phyloP scores from a whole-genome alignment of 1,140 invertebrate genomes.

The Agrypnia vestita region DNA sequence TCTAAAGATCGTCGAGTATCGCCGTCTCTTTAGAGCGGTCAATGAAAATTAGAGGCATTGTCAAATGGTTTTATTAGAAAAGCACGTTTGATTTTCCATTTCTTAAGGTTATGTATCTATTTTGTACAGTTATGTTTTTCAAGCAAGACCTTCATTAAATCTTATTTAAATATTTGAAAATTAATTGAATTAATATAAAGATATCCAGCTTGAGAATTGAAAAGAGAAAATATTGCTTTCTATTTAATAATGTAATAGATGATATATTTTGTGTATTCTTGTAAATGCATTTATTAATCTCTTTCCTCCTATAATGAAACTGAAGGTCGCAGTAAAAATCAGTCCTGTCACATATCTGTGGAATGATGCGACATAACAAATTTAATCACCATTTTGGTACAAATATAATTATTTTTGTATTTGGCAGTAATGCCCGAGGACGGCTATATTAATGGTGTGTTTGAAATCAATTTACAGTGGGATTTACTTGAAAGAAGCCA shows the following conservation, averaged over 20 bases:
- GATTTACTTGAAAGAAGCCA: slow-evolving; percentile 61
- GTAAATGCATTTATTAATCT: too few species aligned
- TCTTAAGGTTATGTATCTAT: neutral
- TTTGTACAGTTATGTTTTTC: slow-evolving; percentile 18
- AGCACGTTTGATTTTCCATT: too few species aligned
- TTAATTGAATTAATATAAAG: too few species aligned
- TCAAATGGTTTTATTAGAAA: too few species aligned
- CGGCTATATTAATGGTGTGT: slow-evolving; percentile 40
- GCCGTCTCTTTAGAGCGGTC: too few species aligned
- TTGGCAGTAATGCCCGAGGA: slow-evolving; percentile 28
- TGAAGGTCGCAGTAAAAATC: neutral
- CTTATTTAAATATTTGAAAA: slow-evolving; percentile 4
- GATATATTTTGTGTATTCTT: too few species aligned
- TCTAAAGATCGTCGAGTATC: too few species aligned
- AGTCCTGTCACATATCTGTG: neutral
- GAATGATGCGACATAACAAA: slow-evolving; percentile 10
- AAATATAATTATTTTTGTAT: slow-evolving; percentile 60
- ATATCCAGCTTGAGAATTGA: too few species aligned
- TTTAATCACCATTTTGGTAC: slow-evolving; percentile 59
- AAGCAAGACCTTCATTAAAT: neutral
- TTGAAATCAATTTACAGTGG: slow-evolving; percentile 62
- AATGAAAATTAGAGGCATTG: too few species aligned
- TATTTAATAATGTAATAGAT: too few species aligned
- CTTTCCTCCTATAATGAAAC: too few species aligned
- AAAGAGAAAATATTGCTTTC: too few species aligned